Conservation (phyloP, 2,797 vertebrate genomes). For the Tauraco hartlaubi region DNA sequence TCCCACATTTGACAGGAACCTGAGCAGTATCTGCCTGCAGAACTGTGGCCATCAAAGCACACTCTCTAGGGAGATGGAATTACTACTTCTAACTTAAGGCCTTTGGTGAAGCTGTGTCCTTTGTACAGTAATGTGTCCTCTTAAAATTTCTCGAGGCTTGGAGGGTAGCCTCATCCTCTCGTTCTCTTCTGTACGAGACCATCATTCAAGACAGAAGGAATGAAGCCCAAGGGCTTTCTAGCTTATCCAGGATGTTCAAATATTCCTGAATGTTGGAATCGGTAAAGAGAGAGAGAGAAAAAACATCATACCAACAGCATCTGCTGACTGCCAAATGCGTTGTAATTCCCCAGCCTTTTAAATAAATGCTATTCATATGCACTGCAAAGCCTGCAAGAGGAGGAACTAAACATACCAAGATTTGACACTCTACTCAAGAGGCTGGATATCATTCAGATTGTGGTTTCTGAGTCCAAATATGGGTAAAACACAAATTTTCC, state of each 20-base stretch:
- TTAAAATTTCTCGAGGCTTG: neutral
- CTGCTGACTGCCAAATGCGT: neutral
- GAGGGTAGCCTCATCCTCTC: neutral
- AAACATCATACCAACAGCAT: neutral
- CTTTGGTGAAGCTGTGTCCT: neutral
- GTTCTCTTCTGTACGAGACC: neutral
- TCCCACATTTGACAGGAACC: neutral
- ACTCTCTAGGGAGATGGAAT: neutral
- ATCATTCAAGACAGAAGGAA: neutral
- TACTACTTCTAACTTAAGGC: neutral
- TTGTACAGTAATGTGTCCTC: neutral
- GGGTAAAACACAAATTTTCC: slow-evolving; percentile 1
- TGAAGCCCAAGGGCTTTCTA: neutral
- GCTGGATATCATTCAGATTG: neutral
- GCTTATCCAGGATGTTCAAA: neutral
- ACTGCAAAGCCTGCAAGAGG: neutral
- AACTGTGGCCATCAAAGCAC: neutral
- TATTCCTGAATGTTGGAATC: neutral
- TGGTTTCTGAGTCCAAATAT: neutral
- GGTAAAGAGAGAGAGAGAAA: neutral
- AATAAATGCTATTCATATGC: slow-evolving; percentile 7
- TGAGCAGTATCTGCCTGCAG: neutral
- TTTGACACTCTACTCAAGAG: neutral
- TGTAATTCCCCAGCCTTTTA: slow-evolving; percentile 31
- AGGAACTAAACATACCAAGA: neutral